phyloP scores from a whole-genome alignment of 2,888 invertebrate species.

The Orthosia incerta region DNA sequence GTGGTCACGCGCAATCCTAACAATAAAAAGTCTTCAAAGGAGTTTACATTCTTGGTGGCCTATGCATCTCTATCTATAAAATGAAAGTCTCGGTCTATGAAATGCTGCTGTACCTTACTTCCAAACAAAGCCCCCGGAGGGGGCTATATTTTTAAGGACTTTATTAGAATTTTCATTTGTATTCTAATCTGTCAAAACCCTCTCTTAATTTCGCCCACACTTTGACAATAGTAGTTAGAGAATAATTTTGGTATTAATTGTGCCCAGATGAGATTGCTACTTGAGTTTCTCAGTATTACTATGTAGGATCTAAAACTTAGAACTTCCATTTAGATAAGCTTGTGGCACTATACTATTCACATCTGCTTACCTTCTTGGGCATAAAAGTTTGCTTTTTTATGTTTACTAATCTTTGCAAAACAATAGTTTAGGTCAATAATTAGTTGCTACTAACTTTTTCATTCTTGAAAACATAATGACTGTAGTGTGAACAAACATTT shows the following conservation, averaged over 20 bases:
- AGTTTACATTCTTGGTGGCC: background rate
- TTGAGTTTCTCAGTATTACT: background rate
- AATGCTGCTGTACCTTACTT: background rate
- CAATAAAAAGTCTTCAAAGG: background rate
- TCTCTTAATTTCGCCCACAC: background rate
- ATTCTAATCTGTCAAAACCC: background rate
- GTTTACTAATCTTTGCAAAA: background rate
- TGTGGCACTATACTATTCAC: background rate
- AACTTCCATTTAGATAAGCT: background rate
- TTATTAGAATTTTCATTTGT: too few relatives aligned
- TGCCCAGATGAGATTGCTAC: background rate
- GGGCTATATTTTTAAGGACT: too few relatives aligned
- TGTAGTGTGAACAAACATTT: slow-evolving; percentile 14
- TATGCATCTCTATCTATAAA: too few relatives aligned
- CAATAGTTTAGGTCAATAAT: slow-evolving; percentile 9
- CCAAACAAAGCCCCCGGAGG: background rate
- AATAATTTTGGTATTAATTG: background rate
- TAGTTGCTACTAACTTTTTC: too few relatives aligned
- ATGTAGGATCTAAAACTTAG: background rate
- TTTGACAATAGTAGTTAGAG: background rate
- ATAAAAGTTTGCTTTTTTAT: background rate
- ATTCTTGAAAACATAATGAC: background rate
- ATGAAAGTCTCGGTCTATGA: background rate
- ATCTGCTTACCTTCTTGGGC: background rate
- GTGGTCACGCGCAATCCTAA: too few relatives aligned